Base-by-base conservation (phyloP, 2,113 vertebrate genomes). In the Limanda limanda region DNA sequence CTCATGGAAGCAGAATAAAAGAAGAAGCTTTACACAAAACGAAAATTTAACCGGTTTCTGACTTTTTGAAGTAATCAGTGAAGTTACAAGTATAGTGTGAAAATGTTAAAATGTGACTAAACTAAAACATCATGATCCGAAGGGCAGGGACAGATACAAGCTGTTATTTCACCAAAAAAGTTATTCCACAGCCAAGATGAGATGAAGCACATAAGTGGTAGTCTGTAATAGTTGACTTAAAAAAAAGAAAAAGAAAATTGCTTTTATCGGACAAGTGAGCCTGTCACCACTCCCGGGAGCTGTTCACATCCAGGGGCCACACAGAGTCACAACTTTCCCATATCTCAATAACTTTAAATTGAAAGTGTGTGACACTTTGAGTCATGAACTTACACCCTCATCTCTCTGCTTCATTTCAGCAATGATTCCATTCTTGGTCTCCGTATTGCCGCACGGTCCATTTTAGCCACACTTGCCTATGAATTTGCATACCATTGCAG, bases 401-500 rank as follows among this genome's bases (percentile, higher is more conserved):
- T 35, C 23, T 68, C 63, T 42, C 78, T 81, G 76, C 73, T 62
- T 9, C 23, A 24, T 68, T 71, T 60, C 56, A 1, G n/a, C 68
- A 24, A 68, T 52, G 66, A 85, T 17, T 74, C 42, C 10, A 11
- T 62, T 62, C 57, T 12, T 15, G 6, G 13, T 64, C 55, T 35
- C 66, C 42, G 69, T 78, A 61, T 78, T 74, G 61, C 78, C 54
- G 18, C 27, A 40, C 4, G 15, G 70, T 21, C 62, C 51, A 68
- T 52, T 83, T 78, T 59, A 45, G 25, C 69, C 70, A 75, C 13
- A 37, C 4, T 37, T 45, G 25, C 68, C 31, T 54, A 15, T 69
- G 65, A 62, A 87, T 71, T 58, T 79, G 69, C 79, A 81, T 70
- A 18, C 54, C 54, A 72, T 76, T 84, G 54, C 62, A 42, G 60